Conservation (phyloP, 2,113 vertebrate genomes). For the Ceratotherium simum region DNA sequence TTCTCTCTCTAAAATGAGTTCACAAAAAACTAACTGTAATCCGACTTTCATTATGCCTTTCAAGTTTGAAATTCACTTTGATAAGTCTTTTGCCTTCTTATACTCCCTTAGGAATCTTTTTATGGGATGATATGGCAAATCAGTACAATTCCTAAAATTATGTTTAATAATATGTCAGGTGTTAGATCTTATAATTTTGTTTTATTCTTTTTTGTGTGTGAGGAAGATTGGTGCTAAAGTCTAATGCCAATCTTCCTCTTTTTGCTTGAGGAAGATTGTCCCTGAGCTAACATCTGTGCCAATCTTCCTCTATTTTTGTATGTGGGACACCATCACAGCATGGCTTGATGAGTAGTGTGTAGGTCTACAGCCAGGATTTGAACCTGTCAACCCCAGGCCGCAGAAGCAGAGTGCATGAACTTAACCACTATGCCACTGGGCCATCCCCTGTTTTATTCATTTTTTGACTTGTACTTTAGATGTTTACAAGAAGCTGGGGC, state of each 20-base stretch:
- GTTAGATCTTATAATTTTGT: background rate
- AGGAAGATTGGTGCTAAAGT: too few species aligned
- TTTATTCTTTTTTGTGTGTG: background rate
- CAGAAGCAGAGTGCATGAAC: too few species aligned
- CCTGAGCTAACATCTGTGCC: too few species aligned
- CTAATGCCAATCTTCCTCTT: too few species aligned
- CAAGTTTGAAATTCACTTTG: slow-evolving; percentile 53
- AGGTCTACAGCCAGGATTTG: too few species aligned
- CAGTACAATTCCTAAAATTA: background rate
- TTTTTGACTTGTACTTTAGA: slow-evolving; percentile 26
- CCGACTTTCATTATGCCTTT: slow-evolving; percentile 39
- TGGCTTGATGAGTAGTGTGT: too few species aligned
- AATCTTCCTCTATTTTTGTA: too few species aligned
- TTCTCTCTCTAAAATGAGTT: slow-evolving; percentile 48
- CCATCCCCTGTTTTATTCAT: background rate
- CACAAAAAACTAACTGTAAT: background rate
- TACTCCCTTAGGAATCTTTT: slow-evolving; percentile 19
- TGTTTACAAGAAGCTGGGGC: background rate
- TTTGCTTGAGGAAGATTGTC: too few species aligned
- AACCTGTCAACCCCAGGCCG: too few species aligned
- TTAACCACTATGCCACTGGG: too few species aligned
- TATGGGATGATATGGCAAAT: background rate
- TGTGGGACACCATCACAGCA: too few species aligned
- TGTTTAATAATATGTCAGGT: background rate
- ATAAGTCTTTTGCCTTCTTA: slow-evolving; percentile 49